A percentile compares a stretch with the other conserved stretches of the same genome.
These are phyloP conservation scores for Tautogolabrus adspersus DNA, from an alignment of 2,113 vertebrate genomes.

Conservation along the genomic window DNA sequence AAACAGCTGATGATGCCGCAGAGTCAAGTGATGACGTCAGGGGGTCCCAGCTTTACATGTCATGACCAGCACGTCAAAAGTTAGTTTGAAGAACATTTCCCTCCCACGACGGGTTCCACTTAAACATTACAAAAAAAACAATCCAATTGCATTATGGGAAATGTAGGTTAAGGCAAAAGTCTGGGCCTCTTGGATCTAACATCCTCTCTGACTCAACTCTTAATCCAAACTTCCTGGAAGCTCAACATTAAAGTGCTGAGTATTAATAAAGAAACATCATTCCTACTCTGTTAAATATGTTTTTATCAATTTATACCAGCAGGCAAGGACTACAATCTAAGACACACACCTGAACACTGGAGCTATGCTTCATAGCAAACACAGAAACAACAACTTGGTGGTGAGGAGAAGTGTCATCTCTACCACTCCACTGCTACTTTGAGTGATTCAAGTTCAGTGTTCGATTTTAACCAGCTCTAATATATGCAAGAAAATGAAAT, in stretches of 20 bases:
- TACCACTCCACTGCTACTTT: conserved; percentile 50
- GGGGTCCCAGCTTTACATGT: too few relatives aligned
- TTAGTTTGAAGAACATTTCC: too few relatives aligned
- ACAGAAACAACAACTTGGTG: conserved; percentile 15
- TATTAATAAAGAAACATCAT: background rate
- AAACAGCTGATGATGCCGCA: too few relatives aligned
- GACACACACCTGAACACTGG: background rate
- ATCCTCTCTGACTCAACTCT: background rate
- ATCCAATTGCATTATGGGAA: too few relatives aligned
- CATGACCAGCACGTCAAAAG: too few relatives aligned
- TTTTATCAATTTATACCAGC: conserved; percentile 7
- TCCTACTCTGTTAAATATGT: background rate
- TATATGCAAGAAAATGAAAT: background rate
- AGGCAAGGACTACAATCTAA: background rate
- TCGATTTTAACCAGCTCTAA: background rate
- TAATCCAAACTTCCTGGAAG: background rate
- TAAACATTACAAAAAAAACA: too few relatives aligned
- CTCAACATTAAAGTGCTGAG: background rate
- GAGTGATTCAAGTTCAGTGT: conserved; percentile 31
- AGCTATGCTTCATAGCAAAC: background rate
- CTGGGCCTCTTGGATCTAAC: too few relatives aligned
- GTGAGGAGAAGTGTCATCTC: conserved; percentile 8
- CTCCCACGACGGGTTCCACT: too few relatives aligned
- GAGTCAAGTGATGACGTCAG: too few relatives aligned
- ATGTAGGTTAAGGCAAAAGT: background rate